Percentiles rank a stretch among this genome's conserved stretches.
phyloP scores from a whole-genome alignment of 2,888 invertebrate genomes.

The Oligia latruncula region DNA sequence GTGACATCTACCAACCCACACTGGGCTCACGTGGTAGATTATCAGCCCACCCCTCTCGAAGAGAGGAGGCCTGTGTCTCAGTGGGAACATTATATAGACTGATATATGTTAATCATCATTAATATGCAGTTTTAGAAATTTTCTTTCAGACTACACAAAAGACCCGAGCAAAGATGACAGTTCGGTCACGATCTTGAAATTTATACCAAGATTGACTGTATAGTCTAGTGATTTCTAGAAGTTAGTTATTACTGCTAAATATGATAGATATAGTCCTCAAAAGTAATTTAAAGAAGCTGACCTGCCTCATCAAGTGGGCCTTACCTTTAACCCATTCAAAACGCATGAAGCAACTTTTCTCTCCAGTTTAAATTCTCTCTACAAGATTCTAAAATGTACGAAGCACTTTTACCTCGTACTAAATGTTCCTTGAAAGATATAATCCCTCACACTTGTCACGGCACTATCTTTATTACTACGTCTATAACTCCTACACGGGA shows the following conservation, averaged over 20 bases:
- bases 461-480: conserved; percentile 6
- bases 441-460: conserved; percentile 24
- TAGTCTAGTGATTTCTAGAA: background rate
- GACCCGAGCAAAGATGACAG: background rate
- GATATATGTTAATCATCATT: background rate
- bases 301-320: background rate
- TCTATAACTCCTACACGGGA: conserved; percentile 10
- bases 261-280: background rate
- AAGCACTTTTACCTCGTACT: background rate
- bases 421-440: conserved; percentile 23
- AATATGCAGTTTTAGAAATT: background rate
- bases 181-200: too few relatives aligned
- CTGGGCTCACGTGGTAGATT: background rate
- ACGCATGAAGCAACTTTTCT: background rate
- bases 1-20: background rate
- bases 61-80: background rate
- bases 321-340: background rate
- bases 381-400: background rate
- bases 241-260: background rate
- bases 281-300: background rate
- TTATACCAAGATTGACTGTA: background rate
- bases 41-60: background rate
- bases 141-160: background rate
- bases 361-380: background rate
- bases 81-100: background rate